Base-by-base conservation (phyloP, 23 tunicate species). In the Corella eumyota region DNA sequence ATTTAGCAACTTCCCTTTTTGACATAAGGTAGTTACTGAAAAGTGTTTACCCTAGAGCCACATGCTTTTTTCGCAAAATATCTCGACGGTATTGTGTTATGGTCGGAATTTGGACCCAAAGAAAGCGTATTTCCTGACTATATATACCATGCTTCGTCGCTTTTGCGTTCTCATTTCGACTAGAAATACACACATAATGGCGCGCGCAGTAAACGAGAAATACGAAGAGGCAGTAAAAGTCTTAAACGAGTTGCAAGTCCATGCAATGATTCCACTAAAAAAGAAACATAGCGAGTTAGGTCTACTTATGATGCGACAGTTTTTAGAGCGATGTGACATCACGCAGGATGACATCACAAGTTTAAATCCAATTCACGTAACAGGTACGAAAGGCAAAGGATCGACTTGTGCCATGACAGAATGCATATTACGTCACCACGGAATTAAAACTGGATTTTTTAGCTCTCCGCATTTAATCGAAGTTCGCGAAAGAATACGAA, bases 361-460 rank as follows among this genome's bases (percentile, higher is more conserved):
- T 4, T 19, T 87, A 46, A 78, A 67, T 0, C 33, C 78, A 15
- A 55, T 78, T 6, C 96, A 87, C 45, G 66, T 87, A 30, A 64
- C 69, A 44, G 96, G 96, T 25, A 87, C 96, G 27, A 87, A 87
- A 60, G 96, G 96, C 22, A 91, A 91, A 62, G 98, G 98, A 0
- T 81, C 98, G 59, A 91, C 98, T 6, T 81, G 92, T 64, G 92
- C 98, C 26, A 70, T 91, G 57, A 79, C 83, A 22, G 98, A 91
- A 58, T 70, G 85, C 34, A 76, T 91, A 27, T 54, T 91, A 25
- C 69, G 87, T 30, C 77, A 75, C 60, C 66, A 71, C 59, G 98
- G 86, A 6, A 50, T 68, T 26, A 62, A 58, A 62, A 91, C 98
- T 25, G 98, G 98, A 15, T 81, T 91, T 58, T 91, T 68, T 30